These are phyloP conservation scores for Muscina levida DNA, from an alignment of 2,888 invertebrate species.

Conservation along the genomic window DNA sequence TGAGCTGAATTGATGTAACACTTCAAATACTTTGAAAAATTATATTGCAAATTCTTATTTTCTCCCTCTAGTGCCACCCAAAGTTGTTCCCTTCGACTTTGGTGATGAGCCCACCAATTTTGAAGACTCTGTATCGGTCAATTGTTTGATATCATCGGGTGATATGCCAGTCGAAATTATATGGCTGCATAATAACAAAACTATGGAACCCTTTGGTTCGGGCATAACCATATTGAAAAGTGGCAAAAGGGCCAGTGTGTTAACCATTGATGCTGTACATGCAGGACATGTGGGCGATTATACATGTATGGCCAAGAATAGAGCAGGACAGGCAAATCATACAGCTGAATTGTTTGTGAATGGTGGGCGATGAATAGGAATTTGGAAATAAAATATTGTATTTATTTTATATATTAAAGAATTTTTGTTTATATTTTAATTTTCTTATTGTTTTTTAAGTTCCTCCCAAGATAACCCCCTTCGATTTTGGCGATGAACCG, in stretches of 20 bases:
- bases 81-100: slow-evolving; percentile 88
- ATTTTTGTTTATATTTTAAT: slow-evolving; percentile 35
- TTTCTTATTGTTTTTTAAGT: slow-evolving; percentile 70
- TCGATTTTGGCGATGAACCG: slow-evolving; percentile 82
- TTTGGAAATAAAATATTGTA: slow-evolving; percentile 24
- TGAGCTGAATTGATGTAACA: no score
- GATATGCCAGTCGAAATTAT: slow-evolving; percentile 84
- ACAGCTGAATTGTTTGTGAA: slow-evolving; percentile 83
- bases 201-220: slow-evolving; percentile 73
- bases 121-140: slow-evolving; percentile 85
- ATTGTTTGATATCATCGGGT: slow-evolving; percentile 87
- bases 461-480: slow-evolving; percentile 80
- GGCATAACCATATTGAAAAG: slow-evolving; percentile 82
- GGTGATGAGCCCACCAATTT: slow-evolving; percentile 86
- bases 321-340: slow-evolving; percentile 83
- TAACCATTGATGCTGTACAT: slow-evolving; percentile 85
- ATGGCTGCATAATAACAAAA: slow-evolving; percentile 83
- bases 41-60: neutral
- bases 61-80: slow-evolving; percentile 84
- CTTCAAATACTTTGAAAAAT: no score
- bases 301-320: slow-evolving; percentile 84
- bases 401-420: slow-evolving; percentile 26
- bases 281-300: slow-evolving; percentile 88
- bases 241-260: slow-evolving; percentile 83
- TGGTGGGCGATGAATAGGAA: slow-evolving; percentile 79